These are phyloP conservation scores for Drosophila multiciliata DNA, from an alignment of 2,888 invertebrate genomes.

Conservation along the genomic window DNA sequence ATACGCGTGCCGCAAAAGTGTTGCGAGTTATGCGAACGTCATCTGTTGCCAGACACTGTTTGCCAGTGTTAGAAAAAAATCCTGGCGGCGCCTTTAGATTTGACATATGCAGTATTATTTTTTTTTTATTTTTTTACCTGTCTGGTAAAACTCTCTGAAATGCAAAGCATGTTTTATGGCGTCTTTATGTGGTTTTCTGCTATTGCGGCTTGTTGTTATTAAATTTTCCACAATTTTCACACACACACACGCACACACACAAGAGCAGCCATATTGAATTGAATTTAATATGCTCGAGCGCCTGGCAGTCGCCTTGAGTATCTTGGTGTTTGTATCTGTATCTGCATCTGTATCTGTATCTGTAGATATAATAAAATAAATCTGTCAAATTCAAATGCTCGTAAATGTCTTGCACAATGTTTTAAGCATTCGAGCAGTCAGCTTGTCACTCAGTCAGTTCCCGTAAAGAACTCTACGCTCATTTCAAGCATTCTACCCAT, in stretches of 20 bases:
- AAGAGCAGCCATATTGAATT: constrained; percentile 24
- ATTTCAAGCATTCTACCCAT: constrained; percentile 48
- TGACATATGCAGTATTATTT: constrained; percentile 9
- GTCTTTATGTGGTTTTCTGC: constrained; percentile 60
- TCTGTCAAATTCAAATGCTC: constrained; percentile 77
- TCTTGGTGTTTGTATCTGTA: constrained; percentile 13
- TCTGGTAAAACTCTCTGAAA: constrained; percentile 52
- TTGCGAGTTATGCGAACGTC: constrained; percentile 37
- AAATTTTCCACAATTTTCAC: constrained; percentile 48
- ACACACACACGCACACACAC: constrained; percentile 9
- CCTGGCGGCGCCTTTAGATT: constrained; percentile 1
- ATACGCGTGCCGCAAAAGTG: constrained; percentile 57
- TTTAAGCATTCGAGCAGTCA: constrained; percentile 4
- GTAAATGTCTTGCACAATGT: constrained; percentile 71
- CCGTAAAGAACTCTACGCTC: constrained; percentile 27
- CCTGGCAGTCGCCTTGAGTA: constrained; percentile 51
- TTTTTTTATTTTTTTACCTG: constrained; percentile 8
- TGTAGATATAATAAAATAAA: constrained; percentile 75
- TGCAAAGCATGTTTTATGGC: constrained; percentile 65
- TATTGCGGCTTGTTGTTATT: constrained; percentile 70
- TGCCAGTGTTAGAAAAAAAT: constrained; percentile 6
- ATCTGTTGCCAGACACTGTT: constrained; percentile 13
- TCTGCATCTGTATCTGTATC: constrained; percentile 13
- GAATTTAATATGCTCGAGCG: constrained; percentile 63
- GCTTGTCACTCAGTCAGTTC: constrained; percentile 9